Base-by-base conservation (phyloP, 2,888 invertebrate genomes). In the Drosophila prolongata region DNA sequence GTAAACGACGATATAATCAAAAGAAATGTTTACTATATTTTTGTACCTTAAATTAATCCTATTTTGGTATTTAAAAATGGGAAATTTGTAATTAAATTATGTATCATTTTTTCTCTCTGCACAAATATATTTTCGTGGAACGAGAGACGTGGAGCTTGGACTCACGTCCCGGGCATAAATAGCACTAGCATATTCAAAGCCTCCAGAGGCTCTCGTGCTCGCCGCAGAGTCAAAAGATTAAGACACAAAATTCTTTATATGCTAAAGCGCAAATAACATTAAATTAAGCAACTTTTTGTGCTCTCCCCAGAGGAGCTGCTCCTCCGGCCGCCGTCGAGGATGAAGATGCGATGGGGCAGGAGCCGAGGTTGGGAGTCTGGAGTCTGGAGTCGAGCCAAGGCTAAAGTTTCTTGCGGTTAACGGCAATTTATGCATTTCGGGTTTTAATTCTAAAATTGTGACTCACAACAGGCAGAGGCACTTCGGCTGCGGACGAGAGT, bases 241-340 rank as follows among this genome's bases (percentile, higher is more conserved):
- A 91, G 91, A 91, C 91, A 90, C 92, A 89, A 92, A 90, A 91
- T 91, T 92, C 91, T 91, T 91, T 91, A 91, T 91, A 90, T 91
- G 90, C 91, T 90, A 87, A 91, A 90, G 90, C 78, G 91, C 90
- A 92, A 91, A 91, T 91, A 91, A 91, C 92, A 91, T 90, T 91
- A 91, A 91, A 91, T 91, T 92, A 92, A 91, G 90, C 76, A 90
- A 87, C 76, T 90, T 89, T 87, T 86, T 90, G 78, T 85, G 84
- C 77, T 75, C 54, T 60, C 66, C 52, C 67, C 55, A 85, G 53
- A 53, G 85, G 76, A 85, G 81, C 68, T 53, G 61, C 61, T 64
- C 38, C 19, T 49, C 42, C 10, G 46, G 13, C 1, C 14, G 40
- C 46, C 27, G 27, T 27, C 56, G 50, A 44, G 43, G 38, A 24